These are phyloP conservation scores for Latrodectus geometricus DNA, from an alignment of 1,140 invertebrate species.

Conservation along the genomic window DNA sequence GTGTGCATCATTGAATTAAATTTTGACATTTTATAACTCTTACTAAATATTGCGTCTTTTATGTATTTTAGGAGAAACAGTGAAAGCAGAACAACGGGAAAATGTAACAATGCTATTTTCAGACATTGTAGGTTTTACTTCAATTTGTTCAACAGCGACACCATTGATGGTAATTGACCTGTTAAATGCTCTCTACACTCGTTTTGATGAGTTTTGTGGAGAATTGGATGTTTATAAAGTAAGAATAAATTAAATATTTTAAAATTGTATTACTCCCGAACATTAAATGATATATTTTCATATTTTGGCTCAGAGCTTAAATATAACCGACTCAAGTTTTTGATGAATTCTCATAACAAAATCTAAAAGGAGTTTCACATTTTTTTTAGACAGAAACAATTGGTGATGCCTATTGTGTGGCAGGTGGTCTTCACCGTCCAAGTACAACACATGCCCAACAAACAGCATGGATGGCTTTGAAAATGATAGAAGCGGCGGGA, in stretches of 20 bases:
- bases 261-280: no score
- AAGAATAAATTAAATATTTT: constrained; percentile 16
- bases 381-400: constrained; percentile 83
- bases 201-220: constrained; percentile 93
- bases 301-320: no score
- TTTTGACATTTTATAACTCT: no score
- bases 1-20: no score
- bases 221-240: constrained; percentile 96
- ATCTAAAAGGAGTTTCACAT: neutral
- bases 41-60: neutral
- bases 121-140: constrained; percentile 98
- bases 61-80: constrained; percentile 77
- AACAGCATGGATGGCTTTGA: constrained; percentile 93
- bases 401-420: constrained; percentile 82
- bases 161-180: constrained; percentile 93
- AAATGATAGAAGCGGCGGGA: constrained; percentile 90
- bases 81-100: constrained; percentile 95
- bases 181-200: constrained; percentile 93
- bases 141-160: constrained; percentile 94
- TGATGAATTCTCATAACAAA: neutral
- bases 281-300: no score
- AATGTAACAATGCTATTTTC: constrained; percentile 97
- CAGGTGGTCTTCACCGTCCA: constrained; percentile 78
- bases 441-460: constrained; percentile 89
- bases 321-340: neutral